A percentile compares a stretch with the other conserved stretches of the same genome.
phyloP scores from a whole-genome alignment of 2,113 vertebrate species.

The Sapajus apella region DNA sequence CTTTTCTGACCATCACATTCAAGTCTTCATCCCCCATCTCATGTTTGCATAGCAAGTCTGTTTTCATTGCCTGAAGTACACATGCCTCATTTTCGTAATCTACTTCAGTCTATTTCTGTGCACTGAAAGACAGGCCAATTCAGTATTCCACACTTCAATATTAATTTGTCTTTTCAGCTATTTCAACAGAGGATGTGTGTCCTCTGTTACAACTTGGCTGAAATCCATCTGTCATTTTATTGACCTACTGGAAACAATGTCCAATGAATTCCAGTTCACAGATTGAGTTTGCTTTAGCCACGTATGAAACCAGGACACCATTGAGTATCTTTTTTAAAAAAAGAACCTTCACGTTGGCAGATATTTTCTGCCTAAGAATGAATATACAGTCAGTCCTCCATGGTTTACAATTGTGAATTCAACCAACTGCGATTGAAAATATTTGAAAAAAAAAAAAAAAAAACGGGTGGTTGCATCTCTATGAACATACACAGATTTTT shows the following conservation, averaged over 20 bases:
- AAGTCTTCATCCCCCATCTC: neutral
- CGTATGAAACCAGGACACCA: slow-evolving; percentile 53
- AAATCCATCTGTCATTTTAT: slow-evolving; percentile 81
- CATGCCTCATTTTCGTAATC: slow-evolving; percentile 62
- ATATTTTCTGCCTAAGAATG: slow-evolving; percentile 36
- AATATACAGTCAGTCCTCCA: neutral
- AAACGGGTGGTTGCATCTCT: neutral
- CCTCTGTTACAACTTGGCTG: slow-evolving; percentile 72
- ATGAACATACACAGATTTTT: neutral
- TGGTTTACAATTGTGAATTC: neutral
- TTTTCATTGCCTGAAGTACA: slow-evolving; percentile 49
- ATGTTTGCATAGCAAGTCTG: slow-evolving; percentile 24
- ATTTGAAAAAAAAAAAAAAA: neutral
- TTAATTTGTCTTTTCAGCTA: slow-evolving; percentile 80
- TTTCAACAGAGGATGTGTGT: slow-evolving; percentile 74
- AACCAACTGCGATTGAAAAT: neutral
- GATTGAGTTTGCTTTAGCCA: slow-evolving; percentile 60
- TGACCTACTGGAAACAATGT: slow-evolving; percentile 74
- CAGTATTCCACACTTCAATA: slow-evolving; percentile 75
- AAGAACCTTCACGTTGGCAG: neutral
- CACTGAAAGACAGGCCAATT: slow-evolving; percentile 69
- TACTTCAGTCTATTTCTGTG: slow-evolving; percentile 80
- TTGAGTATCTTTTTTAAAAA: slow-evolving; percentile 1
- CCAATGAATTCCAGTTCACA: slow-evolving; percentile 66
- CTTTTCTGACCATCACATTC: neutral